A percentile compares a stretch with the other conserved stretches of the same genome.
phyloP scores from a whole-genome alignment of 2,113 vertebrate genomes.

The Dryoscopus gambensis region DNA sequence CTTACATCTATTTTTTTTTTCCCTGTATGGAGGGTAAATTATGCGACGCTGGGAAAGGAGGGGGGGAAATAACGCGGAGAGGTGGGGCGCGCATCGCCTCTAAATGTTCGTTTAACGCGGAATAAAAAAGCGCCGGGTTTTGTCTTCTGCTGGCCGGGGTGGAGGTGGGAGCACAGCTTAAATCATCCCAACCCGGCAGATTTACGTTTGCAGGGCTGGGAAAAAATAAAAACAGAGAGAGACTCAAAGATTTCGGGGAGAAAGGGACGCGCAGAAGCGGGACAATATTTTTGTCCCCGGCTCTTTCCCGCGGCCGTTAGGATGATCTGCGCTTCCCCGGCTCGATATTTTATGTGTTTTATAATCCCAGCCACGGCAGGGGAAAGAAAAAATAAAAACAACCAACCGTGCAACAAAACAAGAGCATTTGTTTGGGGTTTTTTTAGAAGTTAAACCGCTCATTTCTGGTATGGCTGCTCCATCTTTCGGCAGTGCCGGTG shows the following conservation, averaged over 20 bases:
- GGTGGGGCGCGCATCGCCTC: neutral
- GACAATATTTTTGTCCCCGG: neutral
- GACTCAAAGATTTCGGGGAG: neutral
- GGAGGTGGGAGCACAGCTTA: neutral
- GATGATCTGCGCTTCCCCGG: neutral
- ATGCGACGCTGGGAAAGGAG: fast-evolving
- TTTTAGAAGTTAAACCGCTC: fast-evolving
- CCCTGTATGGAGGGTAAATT: neutral
- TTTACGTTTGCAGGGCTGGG: neutral
- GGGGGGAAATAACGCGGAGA: neutral
- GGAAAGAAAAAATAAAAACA: too few species aligned
- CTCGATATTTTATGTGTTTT: neutral
- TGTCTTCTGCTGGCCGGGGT: neutral
- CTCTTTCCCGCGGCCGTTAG: neutral
- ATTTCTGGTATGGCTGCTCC: neutral
- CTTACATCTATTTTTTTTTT: neutral
- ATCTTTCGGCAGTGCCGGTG: neutral
- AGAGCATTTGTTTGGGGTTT: neutral
- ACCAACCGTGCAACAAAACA: neutral
- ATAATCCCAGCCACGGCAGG: fast-evolving
- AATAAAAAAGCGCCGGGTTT: neutral
- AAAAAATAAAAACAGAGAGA: neutral
- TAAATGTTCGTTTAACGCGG: neutral
- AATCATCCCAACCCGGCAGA: neutral
- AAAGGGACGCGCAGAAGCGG: neutral